Evolutionary conservation across 2,888 invertebrate species (phyloP), one percentile per base, ranked within the genome.

Genomic region (Pilophorus perplexus): DNA sequence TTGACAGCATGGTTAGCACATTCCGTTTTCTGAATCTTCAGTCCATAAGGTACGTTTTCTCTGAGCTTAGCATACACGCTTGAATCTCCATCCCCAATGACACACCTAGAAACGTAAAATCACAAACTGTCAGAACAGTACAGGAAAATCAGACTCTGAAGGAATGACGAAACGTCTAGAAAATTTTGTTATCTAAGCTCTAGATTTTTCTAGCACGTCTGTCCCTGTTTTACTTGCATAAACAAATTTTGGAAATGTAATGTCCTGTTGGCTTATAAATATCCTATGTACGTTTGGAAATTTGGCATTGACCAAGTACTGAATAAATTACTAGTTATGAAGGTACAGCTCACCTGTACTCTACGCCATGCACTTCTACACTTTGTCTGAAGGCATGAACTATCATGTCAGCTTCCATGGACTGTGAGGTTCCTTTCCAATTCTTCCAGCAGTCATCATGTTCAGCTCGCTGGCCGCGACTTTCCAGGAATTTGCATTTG

Each of bases 71-170:
- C 68, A 46, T 72, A 74, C 1, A 76, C 75, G n/a, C 73, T 75
- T 8, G 74, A 73, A 67, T 77, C 77, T 4, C 76, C 76, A 71
- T 75, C 76, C n/a, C 75, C 74, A 76, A 46, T 23, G 23, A 46
- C 23, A n/a, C n/a, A n/a, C n/a, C n/a, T n/a, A n/a, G n/a, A n/a
- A n/a, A n/a, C n/a, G n/a, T n/a, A n/a, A n/a, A n/a, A n/a, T n/a
- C n/a, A n/a, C n/a, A n/a, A n/a, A n/a, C n/a, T n/a, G n/a, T n/a
- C n/a, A n/a, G n/a, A n/a, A n/a, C n/a, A n/a, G n/a, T n/a, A n/a
- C n/a, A n/a, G n/a, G n/a, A n/a, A n/a, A n/a, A n/a, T n/a, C n/a
- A n/a, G n/a, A n/a, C n/a, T n/a, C n/a, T n/a, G n/a, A n/a, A n/a
- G n/a, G n/a, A n/a, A n/a, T n/a, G n/a, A n/a, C n/a, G n/a, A n/a